phyloP scores from a whole-genome alignment of 2,888 invertebrate genomes.

The Osmoderma eremita region DNA sequence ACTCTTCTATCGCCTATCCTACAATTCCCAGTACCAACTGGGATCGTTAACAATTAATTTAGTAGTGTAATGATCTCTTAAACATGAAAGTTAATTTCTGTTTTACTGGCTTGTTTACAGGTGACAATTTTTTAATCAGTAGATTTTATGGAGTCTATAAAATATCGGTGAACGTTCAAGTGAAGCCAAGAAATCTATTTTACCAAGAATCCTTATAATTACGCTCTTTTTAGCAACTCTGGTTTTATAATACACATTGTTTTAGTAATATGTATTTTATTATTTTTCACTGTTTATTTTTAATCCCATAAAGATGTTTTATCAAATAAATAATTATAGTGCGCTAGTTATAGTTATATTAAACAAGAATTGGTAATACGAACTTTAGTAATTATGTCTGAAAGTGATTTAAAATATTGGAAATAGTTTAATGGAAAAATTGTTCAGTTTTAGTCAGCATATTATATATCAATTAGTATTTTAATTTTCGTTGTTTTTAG shows the following conservation, averaged over 20 bases:
- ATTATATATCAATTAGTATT: constrained; percentile 11
- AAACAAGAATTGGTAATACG: constrained; percentile 35
- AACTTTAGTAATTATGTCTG: constrained; percentile 38
- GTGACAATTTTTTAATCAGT: too few relatives aligned
- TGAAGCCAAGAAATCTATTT: too few relatives aligned
- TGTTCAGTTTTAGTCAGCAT: constrained; percentile 1
- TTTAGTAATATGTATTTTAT: constrained; percentile 25
- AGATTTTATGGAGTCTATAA: too few relatives aligned
- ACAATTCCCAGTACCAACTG: too few relatives aligned
- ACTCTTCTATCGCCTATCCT: too few relatives aligned
- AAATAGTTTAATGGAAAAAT: constrained; percentile 28
- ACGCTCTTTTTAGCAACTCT: constrained; percentile 28
- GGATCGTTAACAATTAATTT: too few relatives aligned
- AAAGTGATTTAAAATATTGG: constrained; percentile 40
- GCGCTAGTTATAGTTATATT: constrained; percentile 20
- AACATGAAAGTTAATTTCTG: too few relatives aligned
- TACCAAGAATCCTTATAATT: too few relatives aligned
- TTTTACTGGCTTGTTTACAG: too few relatives aligned
- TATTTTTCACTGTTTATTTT: constrained; percentile 21
- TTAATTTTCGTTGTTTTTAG: constrained; percentile 20
- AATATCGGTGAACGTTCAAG: too few relatives aligned
- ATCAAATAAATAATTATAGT: constrained; percentile 22
- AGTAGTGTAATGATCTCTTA: too few relatives aligned
- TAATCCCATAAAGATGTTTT: constrained; percentile 29
- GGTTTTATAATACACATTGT: constrained; percentile 1